Percentiles rank a stretch among this genome's conserved stretches.
Conservation (phyloP, 2,888 invertebrate species). For the Leucophenga maculata region DNA sequence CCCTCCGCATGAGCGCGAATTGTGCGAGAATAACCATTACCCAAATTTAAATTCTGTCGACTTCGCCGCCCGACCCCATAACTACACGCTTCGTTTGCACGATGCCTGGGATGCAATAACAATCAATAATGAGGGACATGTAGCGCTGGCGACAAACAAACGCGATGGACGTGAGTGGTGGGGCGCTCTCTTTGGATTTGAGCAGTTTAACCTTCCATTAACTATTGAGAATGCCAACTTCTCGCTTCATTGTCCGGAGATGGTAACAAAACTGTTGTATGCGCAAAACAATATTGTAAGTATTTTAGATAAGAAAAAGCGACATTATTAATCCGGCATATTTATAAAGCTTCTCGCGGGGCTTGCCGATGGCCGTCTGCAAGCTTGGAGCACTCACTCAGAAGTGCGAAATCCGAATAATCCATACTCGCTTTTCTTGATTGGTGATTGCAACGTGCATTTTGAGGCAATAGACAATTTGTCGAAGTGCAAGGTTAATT, state of each 20-base stretch:
- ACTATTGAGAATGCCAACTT: slow-evolving; percentile 53
- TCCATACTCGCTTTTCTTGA: slow-evolving; percentile 65
- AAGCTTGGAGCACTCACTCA: slow-evolving; percentile 70
- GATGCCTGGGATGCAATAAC: slow-evolving; percentile 67
- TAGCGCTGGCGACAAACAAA: slow-evolving; percentile 65
- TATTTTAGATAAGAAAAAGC: slow-evolving; percentile 18
- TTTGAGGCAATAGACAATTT: slow-evolving; percentile 63
- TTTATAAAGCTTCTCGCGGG: slow-evolving; percentile 58
- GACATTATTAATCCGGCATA: neutral
- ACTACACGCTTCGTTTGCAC: slow-evolving; percentile 61
- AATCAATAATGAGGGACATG: slow-evolving; percentile 53
- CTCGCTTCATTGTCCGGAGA: slow-evolving; percentile 58
- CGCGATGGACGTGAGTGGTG: slow-evolving; percentile 66
- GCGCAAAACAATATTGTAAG: slow-evolving; percentile 61
- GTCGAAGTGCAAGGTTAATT: slow-evolving; percentile 54
- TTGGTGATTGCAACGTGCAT: slow-evolving; percentile 65
- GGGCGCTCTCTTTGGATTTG: slow-evolving; percentile 67
- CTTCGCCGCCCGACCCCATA: slow-evolving; percentile 63
- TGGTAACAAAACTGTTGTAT: slow-evolving; percentile 65
- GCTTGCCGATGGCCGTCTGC: slow-evolving; percentile 61
- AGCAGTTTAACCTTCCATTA: slow-evolving; percentile 46
- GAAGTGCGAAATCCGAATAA: slow-evolving; percentile 53
- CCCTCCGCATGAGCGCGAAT: slow-evolving; percentile 61
- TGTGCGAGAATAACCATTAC: slow-evolving; percentile 64
- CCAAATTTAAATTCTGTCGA: slow-evolving; percentile 71